Evolutionary conservation across 2,113 vertebrate genomes (phyloP), one percentile per base, ranked within the genome.

Genomic region (Lamprotornis superbus): DNA sequence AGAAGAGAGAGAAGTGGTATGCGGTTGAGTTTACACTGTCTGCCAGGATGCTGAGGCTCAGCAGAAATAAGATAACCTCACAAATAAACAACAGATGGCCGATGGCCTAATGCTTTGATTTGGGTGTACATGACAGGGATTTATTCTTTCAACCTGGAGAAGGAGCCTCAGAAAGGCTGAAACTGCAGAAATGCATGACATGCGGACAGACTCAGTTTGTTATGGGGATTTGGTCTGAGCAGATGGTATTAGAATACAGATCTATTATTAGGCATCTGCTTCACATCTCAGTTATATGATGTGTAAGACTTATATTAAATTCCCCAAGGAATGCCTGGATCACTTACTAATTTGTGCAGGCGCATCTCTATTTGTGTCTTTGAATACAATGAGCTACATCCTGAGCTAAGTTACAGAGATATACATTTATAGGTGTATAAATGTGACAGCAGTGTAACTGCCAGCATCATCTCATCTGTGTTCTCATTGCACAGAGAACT

Each of bases 211-310:
- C 47, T 31, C 10, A 65, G 65, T 96, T 96, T 83, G 56, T 90
- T 87, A 78, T 15, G 39, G 79, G 57, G 89, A 96, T 94, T 93
- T 3, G 7, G 27, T 94, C 65, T 76, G 71, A 94, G 89, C 92
- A 96, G 92, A 97, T 96, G 96, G 91, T 59, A 87, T 95, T 95
- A 89, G 81, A 97, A 95, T 78, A 89, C 75, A 90, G 60, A 91
- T 92, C 89, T 97, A 82, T 96, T 97, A 96, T 95, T 94, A 92
- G 91, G 61, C 93, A 96, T 95, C 95, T 97, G 95, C 68, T 97
- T 93, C 87, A 65, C 55, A 69, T 91, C 90, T 83, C 79, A 31
- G 64, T 90, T 78, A 68, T 90, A 61, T 7, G 15, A 95, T 83
- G 76, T 0, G 0, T 79, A 87, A 78, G 69, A 33, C 64, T 88